These are phyloP conservation scores for Alethe castanea DNA, from an alignment of 2,113 vertebrate species.

Conservation along the genomic window DNA sequence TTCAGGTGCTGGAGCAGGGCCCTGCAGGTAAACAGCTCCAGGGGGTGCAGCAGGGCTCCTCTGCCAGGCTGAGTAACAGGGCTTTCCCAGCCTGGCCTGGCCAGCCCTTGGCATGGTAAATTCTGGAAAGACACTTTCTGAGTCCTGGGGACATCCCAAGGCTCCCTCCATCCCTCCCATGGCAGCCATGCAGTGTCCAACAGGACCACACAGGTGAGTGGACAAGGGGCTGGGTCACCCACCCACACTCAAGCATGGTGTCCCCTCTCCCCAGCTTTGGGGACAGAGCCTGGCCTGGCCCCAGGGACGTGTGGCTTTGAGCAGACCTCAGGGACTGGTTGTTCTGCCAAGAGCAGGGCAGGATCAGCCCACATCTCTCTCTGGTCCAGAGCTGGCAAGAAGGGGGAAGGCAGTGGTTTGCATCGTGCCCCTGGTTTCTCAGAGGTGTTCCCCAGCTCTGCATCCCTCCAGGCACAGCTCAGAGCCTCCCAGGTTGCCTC, in stretches of 20 bases:
- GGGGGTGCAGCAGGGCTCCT: background rate
- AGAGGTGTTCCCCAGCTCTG: background rate
- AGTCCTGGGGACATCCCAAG: background rate
- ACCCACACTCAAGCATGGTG: accelerated
- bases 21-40: background rate
- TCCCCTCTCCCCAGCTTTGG: background rate
- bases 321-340: background rate
- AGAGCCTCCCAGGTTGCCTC: background rate
- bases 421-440: background rate
- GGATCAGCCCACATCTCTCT: background rate
- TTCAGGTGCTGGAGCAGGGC: background rate
- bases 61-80: background rate
- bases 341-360: background rate
- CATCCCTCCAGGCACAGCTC: background rate
- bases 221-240: background rate
- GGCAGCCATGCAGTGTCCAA: background rate
- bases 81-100: background rate
- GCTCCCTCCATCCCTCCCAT: background rate
- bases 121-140: background rate
- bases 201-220: accelerated
- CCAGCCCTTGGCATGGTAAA: background rate
- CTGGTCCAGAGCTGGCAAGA: background rate
- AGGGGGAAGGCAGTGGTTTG: background rate
- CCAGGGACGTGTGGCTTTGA: background rate
- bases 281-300: background rate